A percentile compares a stretch with the other conserved stretches of the same genome.
These are phyloP conservation scores for Drosophila sechellia DNA, from an alignment of 1,140 invertebrate genomes.

Conservation along the genomic window DNA sequence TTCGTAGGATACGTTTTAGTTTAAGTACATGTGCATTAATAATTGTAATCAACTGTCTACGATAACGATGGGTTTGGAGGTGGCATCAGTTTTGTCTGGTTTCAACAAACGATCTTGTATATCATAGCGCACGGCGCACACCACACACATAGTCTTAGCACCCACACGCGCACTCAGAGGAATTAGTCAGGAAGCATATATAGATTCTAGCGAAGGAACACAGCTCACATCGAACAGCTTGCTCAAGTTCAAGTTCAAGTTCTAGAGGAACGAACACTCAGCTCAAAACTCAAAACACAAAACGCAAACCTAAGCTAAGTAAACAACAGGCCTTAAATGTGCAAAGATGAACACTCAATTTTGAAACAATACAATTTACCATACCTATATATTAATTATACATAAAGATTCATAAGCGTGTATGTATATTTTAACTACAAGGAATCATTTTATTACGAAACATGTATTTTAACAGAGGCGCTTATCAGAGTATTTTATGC, in stretches of 20 bases:
- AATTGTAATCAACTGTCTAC: slow-evolving; percentile 57
- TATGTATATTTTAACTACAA: slow-evolving; percentile 66
- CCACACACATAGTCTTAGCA: slow-evolving; percentile 17
- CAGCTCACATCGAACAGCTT: slow-evolving; percentile 49
- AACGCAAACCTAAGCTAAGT: slow-evolving; percentile 42
- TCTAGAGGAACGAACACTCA: slow-evolving; percentile 15
- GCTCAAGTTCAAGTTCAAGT: slow-evolving; percentile 67
- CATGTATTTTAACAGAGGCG: slow-evolving; percentile 71
- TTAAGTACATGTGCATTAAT: slow-evolving; percentile 70
- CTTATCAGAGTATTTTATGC: slow-evolving; percentile 71
- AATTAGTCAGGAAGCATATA: slow-evolving; percentile 33
- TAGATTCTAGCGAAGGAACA: slow-evolving; percentile 29
- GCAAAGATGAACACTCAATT: slow-evolving; percentile 78
- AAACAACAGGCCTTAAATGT: slow-evolving; percentile 79
- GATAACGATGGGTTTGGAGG: slow-evolving; percentile 27
- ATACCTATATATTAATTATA: slow-evolving; percentile 27
- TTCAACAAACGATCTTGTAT: slow-evolving; percentile 56
- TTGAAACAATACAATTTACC: slow-evolving; percentile 58
- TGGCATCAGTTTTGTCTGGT: slow-evolving; percentile 75
- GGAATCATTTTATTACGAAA: slow-evolving; percentile 53
- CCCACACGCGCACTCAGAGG: slow-evolving; percentile 27
- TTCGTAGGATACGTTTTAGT: slow-evolving; percentile 64
- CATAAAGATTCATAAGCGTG: slow-evolving; percentile 27
- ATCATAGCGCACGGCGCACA: slow-evolving; percentile 41
- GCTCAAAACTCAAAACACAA: slow-evolving; percentile 27